Percentiles rank a stretch among this genome's conserved stretches.
Evolutionary conservation across 1,140 invertebrate genomes (phyloP).

Genomic region (Littorina saxatilis): DNA sequence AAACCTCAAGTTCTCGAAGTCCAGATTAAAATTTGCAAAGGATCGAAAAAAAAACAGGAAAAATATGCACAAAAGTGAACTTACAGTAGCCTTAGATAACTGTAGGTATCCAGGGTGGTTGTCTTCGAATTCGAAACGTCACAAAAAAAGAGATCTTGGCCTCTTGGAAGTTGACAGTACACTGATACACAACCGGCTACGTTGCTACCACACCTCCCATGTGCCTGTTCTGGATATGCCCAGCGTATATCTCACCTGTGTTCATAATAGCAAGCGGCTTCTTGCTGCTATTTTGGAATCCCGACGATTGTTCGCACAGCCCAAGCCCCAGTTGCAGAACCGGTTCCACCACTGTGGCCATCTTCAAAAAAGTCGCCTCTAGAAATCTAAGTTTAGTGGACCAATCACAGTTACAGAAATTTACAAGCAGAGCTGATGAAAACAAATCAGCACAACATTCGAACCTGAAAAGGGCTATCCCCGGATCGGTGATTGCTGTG

Average conservation of each 20-base stretch:
- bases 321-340: slow-evolving; percentile 5
- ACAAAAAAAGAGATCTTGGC: not conserved
- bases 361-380: slow-evolving; percentile 24
- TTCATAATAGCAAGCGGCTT: slow-evolving; percentile 20
- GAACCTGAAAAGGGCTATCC: too few species aligned
- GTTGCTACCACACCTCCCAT: slow-evolving; percentile 41
- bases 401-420: slow-evolving; percentile 10
- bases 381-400: slow-evolving; percentile 7
- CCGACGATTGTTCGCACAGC: not conserved
- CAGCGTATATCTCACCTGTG: slow-evolving; percentile 10
- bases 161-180: too few species aligned
- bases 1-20: not conserved
- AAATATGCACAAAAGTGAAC: not conserved
- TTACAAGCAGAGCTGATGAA: not conserved
- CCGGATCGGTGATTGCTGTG: too few species aligned
- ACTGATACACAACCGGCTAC: not conserved
- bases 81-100: not conserved
- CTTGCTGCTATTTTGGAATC: slow-evolving; percentile 22
- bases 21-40: not conserved
- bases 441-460: not conserved
- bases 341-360: slow-evolving; percentile 19
- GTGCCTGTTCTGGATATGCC: slow-evolving; percentile 31
- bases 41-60: not conserved
- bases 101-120: not conserved
- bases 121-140: not conserved